Percentiles rank a stretch among this genome's conserved stretches.
Conservation (phyloP, 1,140 invertebrate species). For the Zaprionus lachaisei region DNA sequence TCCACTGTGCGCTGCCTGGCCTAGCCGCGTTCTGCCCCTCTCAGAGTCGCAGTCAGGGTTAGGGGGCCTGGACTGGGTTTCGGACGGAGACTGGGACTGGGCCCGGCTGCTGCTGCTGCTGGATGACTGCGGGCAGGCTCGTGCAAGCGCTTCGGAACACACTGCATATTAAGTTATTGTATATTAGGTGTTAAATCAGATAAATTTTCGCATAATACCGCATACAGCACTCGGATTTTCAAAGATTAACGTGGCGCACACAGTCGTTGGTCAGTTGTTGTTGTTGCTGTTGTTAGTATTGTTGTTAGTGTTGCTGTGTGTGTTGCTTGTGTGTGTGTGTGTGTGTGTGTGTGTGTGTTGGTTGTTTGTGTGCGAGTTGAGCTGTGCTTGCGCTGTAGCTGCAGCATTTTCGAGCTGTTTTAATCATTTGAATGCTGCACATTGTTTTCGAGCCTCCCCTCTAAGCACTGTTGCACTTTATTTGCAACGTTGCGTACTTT, state of each 20-base stretch:
- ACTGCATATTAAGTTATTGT: conserved; percentile 85
- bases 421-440: conserved; percentile 81
- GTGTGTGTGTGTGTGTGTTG: conserved; percentile 20
- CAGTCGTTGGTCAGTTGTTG: conserved; percentile 60
- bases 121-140: conserved; percentile 78
- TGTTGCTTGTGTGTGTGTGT: conserved; percentile 26
- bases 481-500: conserved; percentile 53
- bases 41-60: not conserved
- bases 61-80: too few relatives aligned
- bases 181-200: conserved; percentile 85
- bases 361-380: conserved; percentile 24
- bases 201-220: conserved; percentile 85
- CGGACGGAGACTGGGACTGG: not conserved
- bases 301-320: conserved; percentile 23
- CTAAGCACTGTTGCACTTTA: conserved; percentile 77
- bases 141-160: conserved; percentile 73
- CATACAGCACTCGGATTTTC: conserved; percentile 85
- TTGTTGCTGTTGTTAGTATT: conserved; percentile 48
- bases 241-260: conserved; percentile 84
- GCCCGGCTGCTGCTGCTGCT: conserved; percentile 42
- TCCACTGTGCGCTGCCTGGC: conserved; percentile 10
- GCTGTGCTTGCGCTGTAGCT: conserved; percentile 53
- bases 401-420: conserved; percentile 74
- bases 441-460: conserved; percentile 65
- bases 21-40: conserved; percentile 19